phyloP scores from a whole-genome alignment of 2,797 vertebrate species.

The Lepilemur septentrionalis region DNA sequence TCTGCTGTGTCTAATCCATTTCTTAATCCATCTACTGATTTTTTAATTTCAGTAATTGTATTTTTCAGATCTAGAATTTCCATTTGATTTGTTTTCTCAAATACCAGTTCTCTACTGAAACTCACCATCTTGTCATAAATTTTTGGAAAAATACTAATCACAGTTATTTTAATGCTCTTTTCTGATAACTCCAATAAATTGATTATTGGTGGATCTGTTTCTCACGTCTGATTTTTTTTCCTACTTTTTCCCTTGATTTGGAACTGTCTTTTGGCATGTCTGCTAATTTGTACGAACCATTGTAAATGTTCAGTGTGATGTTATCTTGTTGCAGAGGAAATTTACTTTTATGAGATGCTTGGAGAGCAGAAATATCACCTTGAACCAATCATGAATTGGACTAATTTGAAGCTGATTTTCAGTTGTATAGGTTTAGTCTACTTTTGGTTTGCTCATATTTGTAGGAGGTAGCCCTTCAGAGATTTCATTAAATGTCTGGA shows the following conservation, averaged over 20 bases:
- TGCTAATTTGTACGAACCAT: neutral
- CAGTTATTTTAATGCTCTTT: neutral
- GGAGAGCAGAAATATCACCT: neutral
- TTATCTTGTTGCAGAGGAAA: neutral
- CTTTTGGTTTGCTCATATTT: neutral
- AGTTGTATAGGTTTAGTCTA: neutral
- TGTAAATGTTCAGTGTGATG: neutral
- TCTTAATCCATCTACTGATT: neutral
- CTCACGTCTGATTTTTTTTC: neutral
- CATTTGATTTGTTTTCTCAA: neutral
- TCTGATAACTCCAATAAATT: neutral
- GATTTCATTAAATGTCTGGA: neutral
- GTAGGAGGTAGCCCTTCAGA: neutral
- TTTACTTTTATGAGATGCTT: neutral
- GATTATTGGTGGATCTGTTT: neutral
- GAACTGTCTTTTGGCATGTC: neutral
- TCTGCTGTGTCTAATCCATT: neutral
- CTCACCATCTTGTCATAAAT: neutral
- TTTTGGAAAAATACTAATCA: neutral
- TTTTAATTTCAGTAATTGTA: neutral
- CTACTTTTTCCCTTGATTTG: neutral
- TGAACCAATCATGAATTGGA: neutral
- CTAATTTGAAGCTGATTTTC: neutral
- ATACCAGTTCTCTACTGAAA: neutral
- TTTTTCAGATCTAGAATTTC: neutral